Evolutionary conservation across 2,113 vertebrate genomes (phyloP), one percentile per base, ranked within the genome.

Genomic region (Coreoperca whiteheadi): DNA sequence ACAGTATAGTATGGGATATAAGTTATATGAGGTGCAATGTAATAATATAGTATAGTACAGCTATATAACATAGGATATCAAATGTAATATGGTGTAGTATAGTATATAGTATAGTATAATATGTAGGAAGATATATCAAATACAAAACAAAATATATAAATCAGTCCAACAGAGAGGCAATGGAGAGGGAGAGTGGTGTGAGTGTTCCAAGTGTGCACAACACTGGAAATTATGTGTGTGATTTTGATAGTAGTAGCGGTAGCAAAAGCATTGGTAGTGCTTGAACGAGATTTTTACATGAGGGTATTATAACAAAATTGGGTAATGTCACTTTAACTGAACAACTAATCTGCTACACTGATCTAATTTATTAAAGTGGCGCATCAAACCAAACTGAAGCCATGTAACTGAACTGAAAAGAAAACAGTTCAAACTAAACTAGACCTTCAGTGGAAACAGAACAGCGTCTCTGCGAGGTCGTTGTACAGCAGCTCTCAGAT

Each of bases 401-500:
- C 0, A 25, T 28, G 59, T 46, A 56, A 4, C 10, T 16, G 1
- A 30, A 70, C 4, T 32, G 0, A 48, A 56, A 56, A 37, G 39
- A 30, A 51, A 67, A 53, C n/a, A 41, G 10, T 28, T 30, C 15
- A 16, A 43, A 66, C 18, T 57, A 12, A 67, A 56, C 6, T 43
- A 0, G 8, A 65, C 6, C 6, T 32, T 50, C 57, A 76, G 59
- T 6, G 30, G n/a, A 28, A 75, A 60, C 66, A 81, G 11, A 72
- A 39, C 0, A 0, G 32, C 41, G 12, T 71, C 51, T 57, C 8
- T 63, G 82, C 57, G 23, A 54, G 53, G 3, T 41, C 39, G 30
- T 57, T 74, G 53, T 23, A 64, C 63, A 70, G 66, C 77, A 56
- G 56, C 51, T 65, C 34, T 32, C 21, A 28, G 30, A n/a, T 46